Percentiles rank a stretch among this genome's conserved stretches.
phyloP scores from a whole-genome alignment of 2,888 invertebrate species.

The Neocrepidodera transversa region DNA sequence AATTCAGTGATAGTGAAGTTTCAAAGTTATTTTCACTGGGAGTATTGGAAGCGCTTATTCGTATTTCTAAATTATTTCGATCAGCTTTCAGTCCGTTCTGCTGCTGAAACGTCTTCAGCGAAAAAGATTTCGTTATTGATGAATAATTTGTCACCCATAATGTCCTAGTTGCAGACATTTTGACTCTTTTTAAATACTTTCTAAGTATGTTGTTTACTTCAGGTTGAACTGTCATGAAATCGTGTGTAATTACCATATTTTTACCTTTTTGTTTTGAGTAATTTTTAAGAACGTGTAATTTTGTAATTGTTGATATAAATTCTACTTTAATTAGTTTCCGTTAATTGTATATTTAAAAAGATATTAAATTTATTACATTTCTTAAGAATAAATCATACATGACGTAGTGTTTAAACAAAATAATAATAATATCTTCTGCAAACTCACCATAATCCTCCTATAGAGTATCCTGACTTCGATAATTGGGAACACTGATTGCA shows the following conservation, averaged over 20 bases:
- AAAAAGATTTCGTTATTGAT: neutral
- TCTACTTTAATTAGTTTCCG: conserved; percentile 1
- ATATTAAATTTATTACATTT: neutral
- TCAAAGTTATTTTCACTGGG: neutral
- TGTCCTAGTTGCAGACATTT: neutral
- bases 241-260: neutral
- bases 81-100: neutral
- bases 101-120: neutral
- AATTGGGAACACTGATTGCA: conserved; percentile 71
- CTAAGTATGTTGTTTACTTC: neutral
- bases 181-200: neutral
- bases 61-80: neutral
- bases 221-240: neutral
- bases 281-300: neutral
- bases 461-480: conserved; percentile 70
- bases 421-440: too few species aligned
- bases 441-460: conserved; percentile 66
- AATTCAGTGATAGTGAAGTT: neutral
- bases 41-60: neutral
- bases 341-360: neutral
- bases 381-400: too few species aligned
- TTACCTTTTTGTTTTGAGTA: neutral
- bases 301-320: neutral
- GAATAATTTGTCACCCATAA: neutral
- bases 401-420: too few species aligned